Evolutionary conservation across 2,888 invertebrate genomes (phyloP), one percentile per base, ranked within the genome.

Genomic region (Lasioglossum calceatum): DNA sequence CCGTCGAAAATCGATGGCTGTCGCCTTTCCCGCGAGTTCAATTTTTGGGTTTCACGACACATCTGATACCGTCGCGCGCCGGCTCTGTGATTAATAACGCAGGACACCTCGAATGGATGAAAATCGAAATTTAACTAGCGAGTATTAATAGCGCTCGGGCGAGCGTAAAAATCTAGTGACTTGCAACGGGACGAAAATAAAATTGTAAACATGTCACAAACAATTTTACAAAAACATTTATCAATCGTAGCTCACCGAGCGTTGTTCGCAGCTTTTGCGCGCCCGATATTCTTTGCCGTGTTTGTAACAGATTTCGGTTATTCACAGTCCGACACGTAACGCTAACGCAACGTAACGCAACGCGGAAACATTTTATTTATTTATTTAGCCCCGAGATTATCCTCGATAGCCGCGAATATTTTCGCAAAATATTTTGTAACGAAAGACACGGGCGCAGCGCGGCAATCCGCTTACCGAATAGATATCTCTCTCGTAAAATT

Each of bases 131-230:
- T 74, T n/a, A 39, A 67, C 50, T 27, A 12, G 36, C 27, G 36
- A 64, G 16, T 64, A 64, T 64, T 64, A 64, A 64, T 64, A 32
- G 32, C 64, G 64, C 16, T 64, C 32, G 64, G 5, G 19, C 32
- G 64, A 32, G 64, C 64, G 64, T 32, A 32, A 64, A 64, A 64
- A 64, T 64, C 64, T 85, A 50, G 73, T 76, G 71, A 50, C 73
- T 84, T 50, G 61, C 54, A 32, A 54, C 71, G 61, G 50, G 47
- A 75, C 85, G 32, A 58, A 61, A 61, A 54, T 47, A 50, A 71
- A 50, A 58, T 61, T 39, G 61, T 54, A 36, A 64, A 64, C 32
- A 64, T 64, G 64, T 64, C 64, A 32, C 64, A 19, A 64, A 32
- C 64, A 64, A 64, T 64, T 32, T 32, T 32, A 19, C 64, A 19